Percentiles rank a stretch among this genome's conserved stretches.
Evolutionary conservation across 2,888 invertebrate species (phyloP).

Genomic region (Drosophila hamatofila): DNA sequence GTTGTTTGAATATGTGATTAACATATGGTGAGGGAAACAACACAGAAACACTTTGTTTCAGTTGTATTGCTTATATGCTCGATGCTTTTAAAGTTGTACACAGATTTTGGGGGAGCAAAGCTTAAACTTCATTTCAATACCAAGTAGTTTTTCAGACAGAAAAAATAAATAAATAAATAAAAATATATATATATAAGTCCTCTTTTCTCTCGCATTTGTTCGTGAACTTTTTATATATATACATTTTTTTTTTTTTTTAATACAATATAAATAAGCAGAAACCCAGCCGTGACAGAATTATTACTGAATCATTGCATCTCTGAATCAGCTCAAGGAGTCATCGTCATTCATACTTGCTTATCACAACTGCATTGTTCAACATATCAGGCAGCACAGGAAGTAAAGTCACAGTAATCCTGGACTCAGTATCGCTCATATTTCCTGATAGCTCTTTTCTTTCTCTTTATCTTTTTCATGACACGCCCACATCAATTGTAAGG

Average conservation of each 20-base stretch:
- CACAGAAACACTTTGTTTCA: slow-evolving; percentile 33
- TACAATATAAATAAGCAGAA: slow-evolving; percentile 1
- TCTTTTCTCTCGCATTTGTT: too few relatives aligned
- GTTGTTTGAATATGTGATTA: slow-evolving; percentile 71
- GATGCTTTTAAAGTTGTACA: slow-evolving; percentile 22
- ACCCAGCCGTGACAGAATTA: slow-evolving; percentile 10
- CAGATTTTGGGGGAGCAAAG: slow-evolving; percentile 24
- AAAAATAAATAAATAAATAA: background rate
- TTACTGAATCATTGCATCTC: slow-evolving; percentile 25
- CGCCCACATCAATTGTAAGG: slow-evolving; percentile 48
- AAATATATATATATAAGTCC: background rate
- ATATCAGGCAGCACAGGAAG: slow-evolving; percentile 49
- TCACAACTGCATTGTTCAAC: slow-evolving; percentile 17
- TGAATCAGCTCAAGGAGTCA: slow-evolving; percentile 49
- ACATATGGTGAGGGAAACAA: slow-evolving; percentile 61
- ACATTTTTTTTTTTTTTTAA: background rate
- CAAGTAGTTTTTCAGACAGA: background rate
- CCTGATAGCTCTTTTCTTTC: slow-evolving; percentile 41
- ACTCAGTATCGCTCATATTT: slow-evolving; percentile 1
- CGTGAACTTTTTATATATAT: too few relatives aligned
- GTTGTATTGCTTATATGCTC: slow-evolving; percentile 7
- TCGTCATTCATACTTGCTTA: slow-evolving; percentile 31
- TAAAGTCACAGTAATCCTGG: slow-evolving; percentile 33
- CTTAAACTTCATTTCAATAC: slow-evolving; percentile 13
- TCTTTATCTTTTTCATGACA: slow-evolving; percentile 21